Evolutionary conservation across 2,888 invertebrate species (phyloP), one percentile per base, ranked within the genome.

Genomic region (Cistogaster globosa): DNA sequence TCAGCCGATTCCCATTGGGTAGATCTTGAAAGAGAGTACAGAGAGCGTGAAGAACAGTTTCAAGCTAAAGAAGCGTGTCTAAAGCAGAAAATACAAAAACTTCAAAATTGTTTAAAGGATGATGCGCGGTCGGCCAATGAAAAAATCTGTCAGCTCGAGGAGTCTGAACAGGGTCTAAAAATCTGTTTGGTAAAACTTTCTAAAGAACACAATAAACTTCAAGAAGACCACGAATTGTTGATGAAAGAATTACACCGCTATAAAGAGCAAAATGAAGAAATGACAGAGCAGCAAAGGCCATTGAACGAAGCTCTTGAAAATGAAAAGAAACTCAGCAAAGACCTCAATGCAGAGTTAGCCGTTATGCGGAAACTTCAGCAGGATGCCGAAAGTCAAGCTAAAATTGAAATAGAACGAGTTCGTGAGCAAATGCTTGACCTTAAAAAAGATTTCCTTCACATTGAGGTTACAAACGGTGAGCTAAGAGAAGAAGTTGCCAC

Each of bases 1-100:
- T 95, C 95, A 81, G 95, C 96, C 0, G 96, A 96, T 86, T 95
- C 95, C 82, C 94, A 95, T 92, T 96, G 96, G 95, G 94, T 95
- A 0, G 95, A 95, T 88, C 94, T 95, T 93, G 95, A 95, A 89
- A 93, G 94, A 11, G 94, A 94, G 0, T 95, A 95, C 88, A 95
- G 95, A 90, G 93, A 93, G 88, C 94, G 93, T 87, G 94, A 95
- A 48, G 92, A 94, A 58, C 93, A 94, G 20, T 93, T 86, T 69
- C 93, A 53, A 91, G 89, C 91, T 6, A 93, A 93, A 11, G 94
- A 94, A 89, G 88, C 89, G 0, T 90, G 93, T 68, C 91, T 95
- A 20, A 94, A 93, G 84, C 93, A 93, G 86, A 94, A 94, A 92
- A 94, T 95, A 76, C 89, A 93, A 90, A 91, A 94, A 91, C 90